A percentile compares a stretch with the other conserved stretches of the same genome.
Evolutionary conservation across 2,888 invertebrate species (phyloP).

Genomic region (Drosophila birchii): DNA sequence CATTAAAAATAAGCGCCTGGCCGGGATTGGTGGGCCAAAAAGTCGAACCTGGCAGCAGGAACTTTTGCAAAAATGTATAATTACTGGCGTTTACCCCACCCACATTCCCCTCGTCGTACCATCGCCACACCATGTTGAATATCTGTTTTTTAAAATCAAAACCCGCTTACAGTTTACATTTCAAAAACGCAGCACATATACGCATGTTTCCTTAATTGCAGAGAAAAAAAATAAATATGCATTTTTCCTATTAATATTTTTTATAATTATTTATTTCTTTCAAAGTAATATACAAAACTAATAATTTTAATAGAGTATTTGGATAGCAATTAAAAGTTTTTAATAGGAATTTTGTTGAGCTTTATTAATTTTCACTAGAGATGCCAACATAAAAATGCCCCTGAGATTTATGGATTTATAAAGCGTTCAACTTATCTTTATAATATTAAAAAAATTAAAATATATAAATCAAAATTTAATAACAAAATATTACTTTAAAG

Average conservation of each 20-base stretch:
- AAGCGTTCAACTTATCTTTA: no score
- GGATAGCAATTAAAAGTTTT: no score
- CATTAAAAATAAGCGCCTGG: slow-evolving; percentile 73
- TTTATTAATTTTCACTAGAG: no score
- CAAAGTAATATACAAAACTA: no score
- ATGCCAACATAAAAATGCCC: no score
- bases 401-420: no score
- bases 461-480: no score
- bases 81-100: slow-evolving; percentile 69
- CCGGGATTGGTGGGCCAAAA: slow-evolving; percentile 33
- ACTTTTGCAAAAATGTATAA: slow-evolving; percentile 71
- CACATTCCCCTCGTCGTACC: neutral
- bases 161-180: slow-evolving; percentile 52
- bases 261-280: neutral
- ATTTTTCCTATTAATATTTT: neutral
- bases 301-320: no score
- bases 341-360: no score
- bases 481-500: no score
- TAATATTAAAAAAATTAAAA: no score
- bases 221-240: neutral
- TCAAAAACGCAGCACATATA: slow-evolving; percentile 42
- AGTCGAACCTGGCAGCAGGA: slow-evolving; percentile 45
- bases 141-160: slow-evolving; percentile 51
- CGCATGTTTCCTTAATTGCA: slow-evolving; percentile 19
- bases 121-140: slow-evolving; percentile 37